These are phyloP conservation scores for Rhinichthys osculus DNA, from an alignment of 2,797 vertebrate genomes.

Conservation along the genomic window DNA sequence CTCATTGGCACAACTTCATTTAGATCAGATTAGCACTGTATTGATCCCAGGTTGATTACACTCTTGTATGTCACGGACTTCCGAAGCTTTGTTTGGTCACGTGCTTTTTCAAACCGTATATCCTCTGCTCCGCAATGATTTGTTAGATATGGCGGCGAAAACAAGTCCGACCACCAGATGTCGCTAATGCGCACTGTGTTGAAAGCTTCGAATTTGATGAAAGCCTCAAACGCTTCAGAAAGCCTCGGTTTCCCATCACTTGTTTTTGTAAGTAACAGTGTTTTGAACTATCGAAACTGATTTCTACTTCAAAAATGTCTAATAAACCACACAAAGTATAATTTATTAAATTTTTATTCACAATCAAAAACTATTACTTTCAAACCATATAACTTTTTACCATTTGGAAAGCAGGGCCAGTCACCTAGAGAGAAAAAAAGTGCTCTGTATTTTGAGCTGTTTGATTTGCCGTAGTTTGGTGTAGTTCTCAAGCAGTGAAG, in stretches of 20 bases:
- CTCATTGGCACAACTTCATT: neutral
- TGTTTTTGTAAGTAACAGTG: neutral
- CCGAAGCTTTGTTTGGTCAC: too few species aligned
- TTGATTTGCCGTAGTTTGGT: neutral
- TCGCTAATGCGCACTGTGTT: neutral
- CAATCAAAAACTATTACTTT: neutral
- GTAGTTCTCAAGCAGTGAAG: too few species aligned
- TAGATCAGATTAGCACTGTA: too few species aligned
- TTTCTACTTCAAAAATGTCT: too few species aligned
- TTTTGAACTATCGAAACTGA: too few species aligned
- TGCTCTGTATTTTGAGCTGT: neutral
- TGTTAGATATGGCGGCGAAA: neutral
- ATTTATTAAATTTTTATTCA: neutral
- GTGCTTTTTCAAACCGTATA: neutral
- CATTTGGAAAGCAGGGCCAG: neutral
- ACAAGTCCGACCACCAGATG: neutral
- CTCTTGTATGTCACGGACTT: too few species aligned
- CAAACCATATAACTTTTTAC: neutral
- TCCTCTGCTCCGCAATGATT: neutral
- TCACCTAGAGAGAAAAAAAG: neutral
- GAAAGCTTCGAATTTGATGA: neutral
- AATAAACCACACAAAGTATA: neutral
- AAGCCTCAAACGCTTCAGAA: neutral
- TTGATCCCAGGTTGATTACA: too few species aligned
- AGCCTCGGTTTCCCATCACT: neutral